Conservation (phyloP, 2,113 vertebrate genomes). For the Mandrillus leucophaeus region DNA sequence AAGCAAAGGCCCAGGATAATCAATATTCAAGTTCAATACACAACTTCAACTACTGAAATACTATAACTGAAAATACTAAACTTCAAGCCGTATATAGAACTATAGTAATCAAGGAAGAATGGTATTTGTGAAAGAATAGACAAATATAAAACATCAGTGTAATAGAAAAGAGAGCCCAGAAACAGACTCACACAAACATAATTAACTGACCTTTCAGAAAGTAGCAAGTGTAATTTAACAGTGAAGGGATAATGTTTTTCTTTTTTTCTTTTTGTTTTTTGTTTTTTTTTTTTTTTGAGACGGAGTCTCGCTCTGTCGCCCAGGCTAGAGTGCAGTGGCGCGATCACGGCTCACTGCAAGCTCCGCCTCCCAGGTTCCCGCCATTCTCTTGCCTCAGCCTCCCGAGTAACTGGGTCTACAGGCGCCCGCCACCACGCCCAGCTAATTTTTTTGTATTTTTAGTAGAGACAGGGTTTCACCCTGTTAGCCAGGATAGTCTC, state of each 20-base stretch:
- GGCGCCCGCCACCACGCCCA: rapidly evolving
- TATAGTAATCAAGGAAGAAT: background rate
- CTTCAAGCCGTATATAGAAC: background rate
- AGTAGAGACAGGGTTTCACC: too few relatives aligned
- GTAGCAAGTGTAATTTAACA: background rate
- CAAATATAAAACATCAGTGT: background rate
- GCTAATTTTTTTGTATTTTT: too few relatives aligned
- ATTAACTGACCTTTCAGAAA: background rate
- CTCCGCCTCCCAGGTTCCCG: too few relatives aligned
- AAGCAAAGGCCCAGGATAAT: background rate
- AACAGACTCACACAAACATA: background rate
- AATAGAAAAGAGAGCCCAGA: background rate
- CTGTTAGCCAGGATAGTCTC: too few relatives aligned
- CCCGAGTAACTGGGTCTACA: too few relatives aligned
- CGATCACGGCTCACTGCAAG: too few relatives aligned
- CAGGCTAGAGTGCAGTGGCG: too few relatives aligned
- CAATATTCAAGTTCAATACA: background rate
- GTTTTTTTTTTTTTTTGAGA: too few relatives aligned
- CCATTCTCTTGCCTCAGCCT: too few relatives aligned
- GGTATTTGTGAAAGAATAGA: background rate
- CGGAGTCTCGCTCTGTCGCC: too few relatives aligned
- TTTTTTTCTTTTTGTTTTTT: too few relatives aligned
- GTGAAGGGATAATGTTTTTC: background rate
- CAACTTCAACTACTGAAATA: background rate
- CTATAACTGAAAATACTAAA: background rate